Evolutionary conservation across 2,797 vertebrate genomes (phyloP).

Genomic region (Molothrus ater): DNA sequence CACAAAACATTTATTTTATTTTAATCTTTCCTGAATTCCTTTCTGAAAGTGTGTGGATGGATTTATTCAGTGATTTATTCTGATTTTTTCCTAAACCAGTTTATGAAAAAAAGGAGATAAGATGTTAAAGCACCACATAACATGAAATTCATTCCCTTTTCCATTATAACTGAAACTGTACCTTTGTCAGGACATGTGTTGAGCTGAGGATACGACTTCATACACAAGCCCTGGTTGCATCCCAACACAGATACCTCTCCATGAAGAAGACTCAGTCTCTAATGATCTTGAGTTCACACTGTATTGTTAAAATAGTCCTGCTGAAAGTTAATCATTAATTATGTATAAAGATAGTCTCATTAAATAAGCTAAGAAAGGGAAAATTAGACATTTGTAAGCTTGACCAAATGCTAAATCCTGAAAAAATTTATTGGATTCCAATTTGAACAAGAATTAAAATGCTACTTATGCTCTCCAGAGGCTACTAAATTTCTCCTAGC

Average conservation of each 20-base stretch:
- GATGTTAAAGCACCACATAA: neutral
- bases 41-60: neutral
- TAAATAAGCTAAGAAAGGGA: neutral
- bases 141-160: neutral
- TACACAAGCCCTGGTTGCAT: neutral
- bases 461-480: neutral
- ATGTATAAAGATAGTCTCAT: neutral
- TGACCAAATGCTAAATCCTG: neutral
- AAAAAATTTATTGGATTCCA: neutral
- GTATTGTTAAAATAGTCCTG: neutral
- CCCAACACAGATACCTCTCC: accelerated
- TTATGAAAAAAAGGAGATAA: neutral
- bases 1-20: neutral
- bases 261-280: neutral
- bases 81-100: neutral
- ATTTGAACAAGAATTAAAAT: constrained; percentile 23
- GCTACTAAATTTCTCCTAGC: neutral
- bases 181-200: accelerated
- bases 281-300: neutral
- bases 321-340: neutral
- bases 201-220: neutral
- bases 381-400: constrained; percentile 29
- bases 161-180: neutral
- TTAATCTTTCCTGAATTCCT: neutral
- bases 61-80: neutral